Base-by-base conservation (phyloP, 2,888 invertebrate species). In the Pharmacophagus antenor region DNA sequence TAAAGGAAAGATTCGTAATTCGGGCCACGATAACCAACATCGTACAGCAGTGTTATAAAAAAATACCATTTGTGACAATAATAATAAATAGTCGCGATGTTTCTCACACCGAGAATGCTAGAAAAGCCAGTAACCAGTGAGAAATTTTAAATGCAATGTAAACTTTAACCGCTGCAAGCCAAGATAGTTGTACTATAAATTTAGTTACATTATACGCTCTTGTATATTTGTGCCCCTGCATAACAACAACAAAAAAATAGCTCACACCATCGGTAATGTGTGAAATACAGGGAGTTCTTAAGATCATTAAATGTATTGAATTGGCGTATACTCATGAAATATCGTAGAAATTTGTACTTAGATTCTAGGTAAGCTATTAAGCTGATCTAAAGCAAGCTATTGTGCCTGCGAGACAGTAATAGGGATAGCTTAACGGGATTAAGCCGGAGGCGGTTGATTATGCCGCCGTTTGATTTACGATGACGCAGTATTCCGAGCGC, bases 401-500 rank as follows among this genome's bases (percentile, higher is more conserved):
- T 85, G 82, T 85, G 77, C 82, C 79, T 78, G 77, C 76, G 79
- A 81, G 82, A 79, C 80, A 83, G 81, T 82, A 83, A 84, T 79
- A 82, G 78, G 79, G 78, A 82, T 79, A 82, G 85, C 84, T 88
- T 85, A 87, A 79, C 78, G 70, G 84, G 85, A 88, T 89, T 86
- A 87, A 69, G 78, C 81, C 74, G 68, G 72, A 74, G 81, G 82
- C 82, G 76, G 71, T 85, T 88, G 86, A 88, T 90, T 87, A 88
- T 87, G 79, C 84, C 76, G 68, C 79, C 78, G 76, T 81, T 82
- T 89, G 89, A 90, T 89, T 89, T 89, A 88, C 84, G 85, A 79
- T 84, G 85, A 85, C 82, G 81, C 79, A 83, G 83, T 84, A 85
- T 79, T 37, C 55, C 51, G 51, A 55, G 44, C 37, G 55, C 50